A percentile compares a stretch with the other conserved stretches of the same genome.
These are phyloP conservation scores for Catalaphyllia jardinei DNA, from an alignment of 64 coral and sea anemone species.

Conservation along the genomic window DNA sequence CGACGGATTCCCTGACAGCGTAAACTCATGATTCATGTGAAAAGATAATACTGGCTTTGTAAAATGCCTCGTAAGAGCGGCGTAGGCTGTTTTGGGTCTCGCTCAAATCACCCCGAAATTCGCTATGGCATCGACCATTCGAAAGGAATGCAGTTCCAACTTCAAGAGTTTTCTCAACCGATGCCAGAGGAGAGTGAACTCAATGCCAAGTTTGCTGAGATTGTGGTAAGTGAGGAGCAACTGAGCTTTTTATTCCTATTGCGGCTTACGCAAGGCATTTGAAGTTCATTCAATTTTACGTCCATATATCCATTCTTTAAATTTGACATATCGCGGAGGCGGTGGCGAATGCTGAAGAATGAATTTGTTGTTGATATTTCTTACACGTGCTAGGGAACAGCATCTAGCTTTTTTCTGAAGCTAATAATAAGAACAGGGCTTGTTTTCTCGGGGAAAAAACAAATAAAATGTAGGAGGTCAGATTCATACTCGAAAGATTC, in stretches of 20 bases:
- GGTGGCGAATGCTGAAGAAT: slow-evolving; percentile 9
- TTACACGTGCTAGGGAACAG: neutral
- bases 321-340: slow-evolving; percentile 30
- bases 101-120: slow-evolving; percentile 93
- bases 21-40: slow-evolving; percentile 18
- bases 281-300: neutral
- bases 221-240: slow-evolving; percentile 84
- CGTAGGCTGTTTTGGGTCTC: slow-evolving; percentile 88
- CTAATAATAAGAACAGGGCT: neutral
- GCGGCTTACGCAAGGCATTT: neutral
- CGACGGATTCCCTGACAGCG: neutral
- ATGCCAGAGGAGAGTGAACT: slow-evolving; percentile 99
- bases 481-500: neutral
- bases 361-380: slow-evolving; percentile 35
- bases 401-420: neutral
- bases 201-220: slow-evolving; percentile 92
- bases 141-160: slow-evolving; percentile 68
- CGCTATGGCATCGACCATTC: slow-evolving; percentile 91
- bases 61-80: slow-evolving; percentile 85
- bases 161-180: slow-evolving; percentile 87
- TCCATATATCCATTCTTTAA: neutral
- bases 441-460: neutral
- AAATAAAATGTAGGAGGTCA: neutral
- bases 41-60: slow-evolving; percentile 29
- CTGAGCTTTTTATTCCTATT: neutral